Percentiles rank a stretch among this genome's conserved stretches.
These are phyloP conservation scores for Pelusios castaneus DNA, from an alignment of 2,113 vertebrate genomes.

Conservation along the genomic window DNA sequence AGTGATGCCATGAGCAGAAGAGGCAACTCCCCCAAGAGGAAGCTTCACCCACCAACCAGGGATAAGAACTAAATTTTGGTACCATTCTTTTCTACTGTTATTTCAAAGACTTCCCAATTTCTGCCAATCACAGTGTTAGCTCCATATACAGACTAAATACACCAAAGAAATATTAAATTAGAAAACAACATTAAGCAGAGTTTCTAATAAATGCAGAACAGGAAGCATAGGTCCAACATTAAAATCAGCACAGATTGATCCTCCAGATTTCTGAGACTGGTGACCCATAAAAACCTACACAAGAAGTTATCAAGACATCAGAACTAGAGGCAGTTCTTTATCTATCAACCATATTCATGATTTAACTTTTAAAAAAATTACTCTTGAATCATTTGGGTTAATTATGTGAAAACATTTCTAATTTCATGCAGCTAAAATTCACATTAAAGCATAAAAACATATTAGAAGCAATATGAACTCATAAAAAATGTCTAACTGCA, in stretches of 20 bases:
- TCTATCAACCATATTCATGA: background rate
- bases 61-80: background rate
- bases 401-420: background rate
- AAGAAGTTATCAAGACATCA: background rate
- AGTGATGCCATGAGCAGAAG: too few species aligned
- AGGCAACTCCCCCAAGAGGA: too few species aligned
- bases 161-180: background rate
- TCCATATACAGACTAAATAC: background rate
- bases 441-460: background rate
- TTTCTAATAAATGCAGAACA: background rate
- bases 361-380: background rate
- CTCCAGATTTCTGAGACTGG: background rate
- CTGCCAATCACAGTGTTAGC: background rate
- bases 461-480: background rate
- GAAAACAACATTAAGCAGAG: background rate
- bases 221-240: background rate
- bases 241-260: background rate
- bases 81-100: background rate
- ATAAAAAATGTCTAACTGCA: background rate
- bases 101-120: background rate
- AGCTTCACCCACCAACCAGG: too few species aligned
- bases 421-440: background rate
- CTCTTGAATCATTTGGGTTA: background rate
- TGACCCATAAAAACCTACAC: accelerated
- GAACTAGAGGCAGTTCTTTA: background rate